phyloP scores from a whole-genome alignment of 1,140 invertebrate species.

The Contarinia nasturtii region DNA sequence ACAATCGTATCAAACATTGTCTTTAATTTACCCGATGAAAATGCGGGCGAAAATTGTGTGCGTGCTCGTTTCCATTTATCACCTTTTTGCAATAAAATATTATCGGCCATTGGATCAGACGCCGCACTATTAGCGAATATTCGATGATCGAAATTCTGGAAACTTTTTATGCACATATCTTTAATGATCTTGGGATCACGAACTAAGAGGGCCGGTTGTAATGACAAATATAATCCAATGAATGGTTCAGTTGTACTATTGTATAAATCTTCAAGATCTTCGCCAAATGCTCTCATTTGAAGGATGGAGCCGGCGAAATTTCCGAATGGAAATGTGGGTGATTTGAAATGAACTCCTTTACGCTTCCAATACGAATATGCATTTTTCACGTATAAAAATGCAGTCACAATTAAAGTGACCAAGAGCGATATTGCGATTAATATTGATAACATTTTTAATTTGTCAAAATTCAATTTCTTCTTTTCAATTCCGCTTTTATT shows the following conservation, averaged over 20 bases:
- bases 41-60: slow-evolving; percentile 26
- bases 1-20: slow-evolving; percentile 17
- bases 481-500: too few relatives aligned
- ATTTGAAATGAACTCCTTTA: slow-evolving; percentile 19
- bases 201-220: background rate
- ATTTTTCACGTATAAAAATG: slow-evolving; percentile 16
- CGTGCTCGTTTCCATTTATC: slow-evolving; percentile 26
- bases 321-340: slow-evolving; percentile 24
- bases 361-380: slow-evolving; percentile 26
- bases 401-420: background rate
- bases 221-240: background rate
- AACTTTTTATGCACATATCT: background rate
- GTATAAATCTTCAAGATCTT: background rate
- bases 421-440: background rate
- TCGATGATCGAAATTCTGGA: background rate
- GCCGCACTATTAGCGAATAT: background rate
- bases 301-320: background rate
- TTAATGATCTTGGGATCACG: background rate
- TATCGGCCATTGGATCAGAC: slow-evolving; percentile 6
- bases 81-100: slow-evolving; percentile 18
- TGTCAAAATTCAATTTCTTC: too few relatives aligned
- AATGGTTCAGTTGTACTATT: background rate
- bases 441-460: too few relatives aligned
- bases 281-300: background rate
- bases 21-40: slow-evolving; percentile 29